A percentile compares a stretch with the other conserved stretches of the same genome.
Evolutionary conservation across 2,888 invertebrate species (phyloP).

Genomic region (Amiota communis): DNA sequence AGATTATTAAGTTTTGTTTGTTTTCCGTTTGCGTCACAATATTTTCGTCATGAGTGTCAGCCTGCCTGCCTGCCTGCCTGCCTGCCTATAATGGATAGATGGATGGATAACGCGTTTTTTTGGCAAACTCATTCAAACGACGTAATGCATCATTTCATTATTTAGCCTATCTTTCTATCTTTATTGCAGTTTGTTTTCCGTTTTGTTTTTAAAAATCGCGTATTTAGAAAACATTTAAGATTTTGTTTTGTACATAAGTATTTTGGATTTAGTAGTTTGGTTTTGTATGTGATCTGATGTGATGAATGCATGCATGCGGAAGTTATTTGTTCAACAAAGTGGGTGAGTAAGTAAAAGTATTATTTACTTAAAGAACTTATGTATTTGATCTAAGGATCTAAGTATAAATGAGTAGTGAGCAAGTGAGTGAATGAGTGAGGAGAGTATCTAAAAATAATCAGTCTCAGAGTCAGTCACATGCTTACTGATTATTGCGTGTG

Average conservation of each 20-base stretch:
- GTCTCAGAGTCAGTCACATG: too few relatives aligned
- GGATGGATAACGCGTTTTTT: neutral
- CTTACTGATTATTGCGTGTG: neutral
- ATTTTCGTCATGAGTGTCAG: conserved; percentile 1
- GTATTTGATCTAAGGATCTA: too few relatives aligned
- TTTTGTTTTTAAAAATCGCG: neutral
- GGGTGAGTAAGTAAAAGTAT: conserved; percentile 43
- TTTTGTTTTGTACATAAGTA: conserved; percentile 1
- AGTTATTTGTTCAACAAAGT: conserved; percentile 51
- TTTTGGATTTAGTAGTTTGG: conserved; percentile 4
- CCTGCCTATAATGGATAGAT: neutral
- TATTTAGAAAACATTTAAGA: too few relatives aligned
- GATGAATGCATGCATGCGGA: conserved; percentile 47
- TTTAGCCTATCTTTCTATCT: neutral
- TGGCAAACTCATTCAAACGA: neutral
- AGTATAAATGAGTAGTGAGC: too few relatives aligned
- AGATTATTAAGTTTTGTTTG: too few relatives aligned
- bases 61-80: neutral
- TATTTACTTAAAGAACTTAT: too few relatives aligned
- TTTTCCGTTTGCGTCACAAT: neutral
- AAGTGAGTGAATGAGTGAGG: too few relatives aligned
- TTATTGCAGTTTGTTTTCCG: neutral
- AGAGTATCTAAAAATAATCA: too few relatives aligned
- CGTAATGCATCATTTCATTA: conserved; percentile 4
- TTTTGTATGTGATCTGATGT: neutral